Base-by-base conservation (phyloP, 2,888 invertebrate species). In the Ashinkailepas kermadecensis region DNA sequence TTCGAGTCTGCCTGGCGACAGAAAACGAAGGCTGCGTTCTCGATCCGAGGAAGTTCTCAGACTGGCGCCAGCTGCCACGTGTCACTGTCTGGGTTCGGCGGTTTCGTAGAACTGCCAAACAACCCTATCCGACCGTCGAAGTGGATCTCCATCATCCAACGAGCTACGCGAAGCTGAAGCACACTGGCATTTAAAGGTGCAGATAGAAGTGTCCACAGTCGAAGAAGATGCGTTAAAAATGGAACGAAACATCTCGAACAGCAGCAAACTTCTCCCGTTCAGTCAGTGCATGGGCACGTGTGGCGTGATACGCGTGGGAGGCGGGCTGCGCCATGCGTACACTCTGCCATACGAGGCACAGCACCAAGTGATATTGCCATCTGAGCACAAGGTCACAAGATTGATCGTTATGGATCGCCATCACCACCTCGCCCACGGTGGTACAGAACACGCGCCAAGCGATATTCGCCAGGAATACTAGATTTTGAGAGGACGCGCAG, bases 341-440 rank as follows among this genome's bases (percentile, higher is more conserved):
- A n/a, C 64, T 64, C n/a, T 64, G n/a, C 64, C 64, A n/a, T 64
- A 64, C n/a, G 64, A 64, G n/a, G 64, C 64, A n/a, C 64, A 64
- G 7, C 64, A 64, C n/a, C 64, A n/a, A 64, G 64, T 64, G 64
- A 64, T 64, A n/a, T n/a, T 64, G 9, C 64, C 64, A 21, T 3
- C 64, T n/a, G 10, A n/a, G n/a, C 64, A 64, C 10, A n/a, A 64
- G 21, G n/a, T 64, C n/a, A 64, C 64, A n/a, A n/a, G 64, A 64
- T n/a, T 64, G 64, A n/a, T 64, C 21, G n/a, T n/a, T 10, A 64
- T n/a, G 6, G 64, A 64, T 64, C 64, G n/a, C 64, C 64, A 64
- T n/a, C 21, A 10, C 18, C 4, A 9, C 10, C n/a, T 64, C 21
- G 64, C 64, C 21, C 64, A n/a, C 64, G 21, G n/a, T n/a, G 64